Evolutionary conservation across 2,113 vertebrate species (phyloP).

Genomic region (Carlito syrichta): DNA sequence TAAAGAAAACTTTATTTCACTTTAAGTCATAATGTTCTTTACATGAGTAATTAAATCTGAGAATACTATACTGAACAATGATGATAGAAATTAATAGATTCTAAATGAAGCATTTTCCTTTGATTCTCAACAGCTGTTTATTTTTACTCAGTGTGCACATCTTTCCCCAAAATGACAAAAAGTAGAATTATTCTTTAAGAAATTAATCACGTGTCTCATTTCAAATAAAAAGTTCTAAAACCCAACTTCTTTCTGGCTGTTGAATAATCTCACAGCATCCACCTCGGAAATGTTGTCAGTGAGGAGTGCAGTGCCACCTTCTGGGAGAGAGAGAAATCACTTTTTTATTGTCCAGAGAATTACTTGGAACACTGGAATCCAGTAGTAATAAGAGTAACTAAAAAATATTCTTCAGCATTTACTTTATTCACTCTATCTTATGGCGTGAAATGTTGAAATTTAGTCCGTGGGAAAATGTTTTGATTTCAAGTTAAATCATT

Average conservation of each 20-base stretch:
- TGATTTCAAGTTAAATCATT: background rate
- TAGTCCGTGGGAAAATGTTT: background rate
- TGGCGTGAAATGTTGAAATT: background rate
- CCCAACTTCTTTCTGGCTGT: background rate
- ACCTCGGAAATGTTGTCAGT: background rate
- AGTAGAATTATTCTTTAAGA: slow-evolving; percentile 68
- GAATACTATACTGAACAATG: slow-evolving; percentile 52
- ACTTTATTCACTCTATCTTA: background rate
- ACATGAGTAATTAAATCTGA: slow-evolving; percentile 63
- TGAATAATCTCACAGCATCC: background rate
- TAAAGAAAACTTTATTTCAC: slow-evolving; percentile 27
- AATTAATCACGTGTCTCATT: slow-evolving; percentile 63
- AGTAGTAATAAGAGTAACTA: background rate
- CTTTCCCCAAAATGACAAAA: slow-evolving; percentile 53
- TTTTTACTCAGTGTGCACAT: slow-evolving; percentile 60
- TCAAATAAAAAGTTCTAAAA: slow-evolving; percentile 40
- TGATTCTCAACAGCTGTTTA: slow-evolving; percentile 53
- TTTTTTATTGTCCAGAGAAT: background rate
- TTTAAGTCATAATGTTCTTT: slow-evolving; percentile 51
- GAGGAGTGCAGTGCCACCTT: slow-evolving; percentile 81
- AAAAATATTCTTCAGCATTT: background rate
- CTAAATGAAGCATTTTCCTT: slow-evolving; percentile 66
- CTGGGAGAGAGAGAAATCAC: slow-evolving; percentile 69
- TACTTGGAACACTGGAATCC: background rate
- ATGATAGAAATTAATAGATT: slow-evolving; percentile 67